Evolutionary conservation across 2,888 invertebrate species (phyloP).

Genomic region (Agrochola circellaris): DNA sequence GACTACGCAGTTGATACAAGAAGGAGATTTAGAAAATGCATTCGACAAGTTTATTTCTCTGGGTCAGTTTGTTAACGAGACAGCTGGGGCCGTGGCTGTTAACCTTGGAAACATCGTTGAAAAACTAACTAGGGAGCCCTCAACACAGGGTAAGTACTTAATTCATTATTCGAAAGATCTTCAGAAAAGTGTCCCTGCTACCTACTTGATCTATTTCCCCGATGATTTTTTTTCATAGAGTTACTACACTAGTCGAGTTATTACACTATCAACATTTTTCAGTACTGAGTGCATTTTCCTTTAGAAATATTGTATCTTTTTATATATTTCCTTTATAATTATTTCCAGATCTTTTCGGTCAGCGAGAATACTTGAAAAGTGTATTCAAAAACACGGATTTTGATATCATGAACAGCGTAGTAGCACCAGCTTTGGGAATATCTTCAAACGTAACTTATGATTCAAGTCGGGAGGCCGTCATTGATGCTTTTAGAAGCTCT

Average conservation of each 20-base stretch:
- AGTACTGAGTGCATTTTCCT: neutral
- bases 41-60: conserved; percentile 91
- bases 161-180: neutral
- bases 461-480: conserved; percentile 89
- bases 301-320: neutral
- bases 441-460: conserved; percentile 91
- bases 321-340: conserved; percentile 1
- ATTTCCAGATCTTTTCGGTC: conserved; percentile 78
- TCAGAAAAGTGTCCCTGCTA: neutral
- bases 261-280: neutral
- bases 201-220: neutral
- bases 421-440: conserved; percentile 92
- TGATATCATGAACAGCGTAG: conserved; percentile 93
- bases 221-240: neutral
- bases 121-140: conserved; percentile 66
- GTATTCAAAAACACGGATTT: conserved; percentile 74
- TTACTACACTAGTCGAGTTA: too few species aligned
- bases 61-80: conserved; percentile 90
- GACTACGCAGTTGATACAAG: conserved; percentile 88
- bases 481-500: conserved; percentile 89
- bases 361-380: conserved; percentile 71
- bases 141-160: conserved; percentile 26
- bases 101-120: conserved; percentile 90
- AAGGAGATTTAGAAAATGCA: conserved; percentile 90
- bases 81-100: conserved; percentile 93